phyloP scores from a whole-genome alignment of 2,113 vertebrate genomes.

The Gasterosteus nipponicus region DNA sequence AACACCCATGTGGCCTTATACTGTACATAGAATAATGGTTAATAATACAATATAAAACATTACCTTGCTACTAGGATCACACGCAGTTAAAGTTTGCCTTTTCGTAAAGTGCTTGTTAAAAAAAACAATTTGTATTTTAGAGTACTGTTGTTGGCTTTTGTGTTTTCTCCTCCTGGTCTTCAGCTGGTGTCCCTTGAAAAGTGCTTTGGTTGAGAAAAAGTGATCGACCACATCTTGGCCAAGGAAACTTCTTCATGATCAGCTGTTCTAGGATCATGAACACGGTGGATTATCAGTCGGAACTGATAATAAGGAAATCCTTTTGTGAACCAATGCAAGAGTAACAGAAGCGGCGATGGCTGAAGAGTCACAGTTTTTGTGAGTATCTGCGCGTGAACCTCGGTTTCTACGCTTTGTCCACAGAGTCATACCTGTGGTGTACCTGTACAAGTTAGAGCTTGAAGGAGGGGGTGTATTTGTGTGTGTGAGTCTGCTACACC shows the following conservation, averaged over 20 bases:
- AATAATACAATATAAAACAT: slow-evolving; percentile 75
- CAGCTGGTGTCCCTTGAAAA: slow-evolving; percentile 77
- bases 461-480: slow-evolving; percentile 28
- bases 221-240: slow-evolving; percentile 52
- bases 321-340: slow-evolving; percentile 53
- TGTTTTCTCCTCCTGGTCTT: slow-evolving; percentile 59
- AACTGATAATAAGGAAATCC: slow-evolving; percentile 45
- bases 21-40: slow-evolving; percentile 70
- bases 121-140: slow-evolving; percentile 42
- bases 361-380: slow-evolving; percentile 52
- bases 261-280: slow-evolving; percentile 49
- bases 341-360: slow-evolving; percentile 29
- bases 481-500: slow-evolving; percentile 82
- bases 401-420: slow-evolving; percentile 37
- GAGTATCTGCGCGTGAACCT: slow-evolving; percentile 44
- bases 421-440: slow-evolving; percentile 52
- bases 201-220: slow-evolving; percentile 88
- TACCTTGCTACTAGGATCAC: slow-evolving; percentile 74
- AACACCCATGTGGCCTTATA: slow-evolving; percentile 58
- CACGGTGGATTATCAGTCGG: slow-evolving; percentile 37
- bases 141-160: slow-evolving; percentile 67
- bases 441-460: slow-evolving; percentile 69
- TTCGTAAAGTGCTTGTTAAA: slow-evolving; percentile 83
- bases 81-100: slow-evolving; percentile 77
- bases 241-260: slow-evolving; percentile 48